Evolutionary conservation across 2,113 vertebrate genomes (phyloP), one percentile per base, ranked within the genome.

Genomic region (Alligator mississippiensis): DNA sequence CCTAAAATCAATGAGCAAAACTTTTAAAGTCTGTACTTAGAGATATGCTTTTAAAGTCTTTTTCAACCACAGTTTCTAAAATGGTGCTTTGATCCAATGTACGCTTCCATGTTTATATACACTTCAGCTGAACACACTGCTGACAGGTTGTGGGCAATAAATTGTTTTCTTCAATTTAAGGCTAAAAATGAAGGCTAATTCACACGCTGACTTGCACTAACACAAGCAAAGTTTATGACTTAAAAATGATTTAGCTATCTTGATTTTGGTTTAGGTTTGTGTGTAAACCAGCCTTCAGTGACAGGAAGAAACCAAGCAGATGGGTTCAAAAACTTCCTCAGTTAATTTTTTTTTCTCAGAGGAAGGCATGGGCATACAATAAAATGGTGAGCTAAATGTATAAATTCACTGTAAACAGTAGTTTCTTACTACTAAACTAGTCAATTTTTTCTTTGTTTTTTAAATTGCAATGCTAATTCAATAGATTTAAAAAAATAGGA

Each of bases 101-200:
- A 66, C 55, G 17, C 38, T 70, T 89, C 75, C 76, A 30, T 28
- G 55, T 82, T 94, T 81, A 88, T 84, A 84, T 84, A 72, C 91
- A 93, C 59, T 74, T 88, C 74, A 82, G 72, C 55, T 82, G 79
- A 72, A 78, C 17, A 38, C 59, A 54, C 38, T 87, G 58, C 57
- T 94, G 76, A 91, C 62, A 62, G 60, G 21, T 79, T 72, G 80
- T 30, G 78, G 77, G 77, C 4, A 90, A 60, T 57, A 80, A 93
- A 93, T 90, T 91, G 77, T 81, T 85, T 92, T 88, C 59, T 54
- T 72, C 24, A 88, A 66, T 88, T 94, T 74, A 92, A 90, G 90
- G 81, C 70, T 80, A 91, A 94, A 74, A 62, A 28, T 21, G 79
- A 92, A 92, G 79, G 72, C 18, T 63, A 64, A 76, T 81, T 38